phyloP scores from a whole-genome alignment of 2,888 invertebrate species.

The Leucophenga montana region DNA sequence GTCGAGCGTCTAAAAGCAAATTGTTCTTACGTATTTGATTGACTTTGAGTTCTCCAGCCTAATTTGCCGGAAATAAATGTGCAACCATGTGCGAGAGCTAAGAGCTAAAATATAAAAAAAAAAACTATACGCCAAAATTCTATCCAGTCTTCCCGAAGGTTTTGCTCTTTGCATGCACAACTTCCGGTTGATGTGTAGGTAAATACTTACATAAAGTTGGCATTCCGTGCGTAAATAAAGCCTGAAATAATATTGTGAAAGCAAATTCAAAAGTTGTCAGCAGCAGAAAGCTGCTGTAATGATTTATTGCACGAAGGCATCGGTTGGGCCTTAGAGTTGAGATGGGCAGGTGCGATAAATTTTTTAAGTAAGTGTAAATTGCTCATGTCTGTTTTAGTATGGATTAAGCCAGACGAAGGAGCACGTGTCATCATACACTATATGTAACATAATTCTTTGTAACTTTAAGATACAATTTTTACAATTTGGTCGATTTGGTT shows the following conservation, averaged over 20 bases:
- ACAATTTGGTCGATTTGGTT: no score
- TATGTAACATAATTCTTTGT: no score
- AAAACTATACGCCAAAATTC: not conserved
- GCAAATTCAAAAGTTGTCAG: constrained; percentile 61
- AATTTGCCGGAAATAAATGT: constrained; percentile 66
- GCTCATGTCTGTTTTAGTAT: not conserved
- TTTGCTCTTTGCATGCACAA: no score
- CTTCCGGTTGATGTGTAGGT: no score
- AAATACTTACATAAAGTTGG: no score
- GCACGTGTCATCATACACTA: no score
- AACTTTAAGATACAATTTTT: no score
- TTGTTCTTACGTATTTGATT: constrained; percentile 29
- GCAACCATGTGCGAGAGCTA: constrained; percentile 56
- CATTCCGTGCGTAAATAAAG: not conserved
- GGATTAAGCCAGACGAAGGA: not conserved
- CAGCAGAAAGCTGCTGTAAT: constrained; percentile 26
- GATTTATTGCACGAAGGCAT: constrained; percentile 2
- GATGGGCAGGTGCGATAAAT: constrained; percentile 8
- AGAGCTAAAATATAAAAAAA: not conserved
- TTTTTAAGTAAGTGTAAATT: not conserved
- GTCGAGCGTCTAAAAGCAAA: constrained; percentile 45
- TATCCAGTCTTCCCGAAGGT: no score
- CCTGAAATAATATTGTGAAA: constrained; percentile 33
- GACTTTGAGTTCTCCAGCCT: constrained; percentile 44
- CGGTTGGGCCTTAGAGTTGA: not conserved